Evolutionary conservation across 2,888 invertebrate species (phyloP).

Genomic region (Lasioglossum calceatum): DNA sequence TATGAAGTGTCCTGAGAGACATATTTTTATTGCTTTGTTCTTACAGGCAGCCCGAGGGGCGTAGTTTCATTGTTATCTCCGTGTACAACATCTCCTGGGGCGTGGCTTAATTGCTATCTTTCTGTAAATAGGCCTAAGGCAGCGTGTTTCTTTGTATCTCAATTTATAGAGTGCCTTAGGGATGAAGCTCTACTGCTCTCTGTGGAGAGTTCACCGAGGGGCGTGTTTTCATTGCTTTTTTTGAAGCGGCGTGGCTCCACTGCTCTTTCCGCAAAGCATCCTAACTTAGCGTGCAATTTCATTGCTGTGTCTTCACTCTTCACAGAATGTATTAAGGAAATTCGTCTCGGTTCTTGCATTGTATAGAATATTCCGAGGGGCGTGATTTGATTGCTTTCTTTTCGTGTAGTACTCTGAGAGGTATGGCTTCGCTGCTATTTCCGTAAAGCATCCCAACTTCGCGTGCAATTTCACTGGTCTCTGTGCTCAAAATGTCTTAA

Average conservation of each 20-base stretch:
- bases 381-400: background rate
- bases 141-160: background rate
- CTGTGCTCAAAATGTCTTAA: background rate
- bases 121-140: background rate
- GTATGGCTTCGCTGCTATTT: background rate
- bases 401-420: background rate
- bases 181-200: background rate
- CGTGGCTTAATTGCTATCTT: background rate
- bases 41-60: background rate
- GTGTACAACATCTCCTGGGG: background rate
- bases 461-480: background rate
- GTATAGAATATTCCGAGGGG: background rate
- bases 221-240: too few relatives aligned
- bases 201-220: background rate
- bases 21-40: background rate
- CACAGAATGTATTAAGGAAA: background rate
- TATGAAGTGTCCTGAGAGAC: background rate
- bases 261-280: background rate
- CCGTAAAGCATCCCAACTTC: background rate
- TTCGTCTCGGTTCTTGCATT: background rate
- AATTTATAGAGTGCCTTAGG: background rate
- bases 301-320: too few relatives aligned
- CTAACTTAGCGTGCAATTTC: background rate
- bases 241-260: too few relatives aligned
- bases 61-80: background rate